Conservation (phyloP, 2,797 vertebrate species). For the Gorsachius magnificus region DNA sequence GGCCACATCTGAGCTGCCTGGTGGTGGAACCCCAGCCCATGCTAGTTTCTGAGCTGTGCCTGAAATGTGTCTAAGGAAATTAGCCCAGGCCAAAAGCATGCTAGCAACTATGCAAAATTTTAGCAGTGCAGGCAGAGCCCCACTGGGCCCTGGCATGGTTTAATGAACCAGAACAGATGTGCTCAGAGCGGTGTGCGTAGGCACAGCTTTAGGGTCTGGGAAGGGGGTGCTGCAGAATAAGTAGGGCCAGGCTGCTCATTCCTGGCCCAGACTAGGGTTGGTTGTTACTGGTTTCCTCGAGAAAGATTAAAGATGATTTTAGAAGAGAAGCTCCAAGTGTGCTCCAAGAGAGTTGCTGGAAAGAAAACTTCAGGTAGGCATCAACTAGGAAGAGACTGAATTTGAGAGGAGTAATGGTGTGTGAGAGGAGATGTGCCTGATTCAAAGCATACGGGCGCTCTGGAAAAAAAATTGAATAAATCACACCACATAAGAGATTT, state of each 20-base stretch:
- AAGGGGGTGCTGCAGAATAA: not conserved
- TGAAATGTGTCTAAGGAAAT: not conserved
- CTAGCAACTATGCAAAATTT: not conserved
- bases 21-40: not conserved
- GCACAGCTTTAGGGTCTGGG: not conserved
- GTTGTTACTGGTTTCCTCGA: not conserved
- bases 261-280: not conserved
- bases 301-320: not conserved
- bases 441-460: not conserved
- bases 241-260: not conserved
- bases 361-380: not conserved
- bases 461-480: not conserved
- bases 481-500: not conserved
- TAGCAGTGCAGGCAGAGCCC: not conserved
- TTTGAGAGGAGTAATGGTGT: not conserved
- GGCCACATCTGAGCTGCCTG: not conserved
- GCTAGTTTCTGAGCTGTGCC: not conserved
- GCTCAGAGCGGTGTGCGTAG: not conserved
- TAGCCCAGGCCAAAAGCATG: not conserved
- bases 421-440: not conserved
- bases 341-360: not conserved
- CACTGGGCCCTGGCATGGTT: not conserved
- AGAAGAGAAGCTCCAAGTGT: not conserved
- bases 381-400: not conserved
- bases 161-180: not conserved